Percentiles rank a stretch among this genome's conserved stretches.
Conservation (phyloP, 2,113 vertebrate genomes). For the Vireo altiloquus region DNA sequence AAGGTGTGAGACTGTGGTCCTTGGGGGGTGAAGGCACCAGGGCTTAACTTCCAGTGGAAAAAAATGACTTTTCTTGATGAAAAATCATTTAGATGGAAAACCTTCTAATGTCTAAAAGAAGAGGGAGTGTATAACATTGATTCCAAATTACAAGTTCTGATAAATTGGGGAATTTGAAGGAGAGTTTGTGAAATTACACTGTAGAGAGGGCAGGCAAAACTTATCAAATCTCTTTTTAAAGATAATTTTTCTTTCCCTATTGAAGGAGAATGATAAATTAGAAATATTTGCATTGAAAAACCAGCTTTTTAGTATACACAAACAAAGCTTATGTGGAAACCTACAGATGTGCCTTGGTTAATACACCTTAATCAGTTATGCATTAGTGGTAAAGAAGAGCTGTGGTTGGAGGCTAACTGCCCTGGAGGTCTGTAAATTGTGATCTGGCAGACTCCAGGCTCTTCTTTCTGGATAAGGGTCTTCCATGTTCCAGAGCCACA, state of each 20-base stretch:
- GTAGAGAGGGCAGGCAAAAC: neutral
- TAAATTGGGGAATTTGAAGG: neutral
- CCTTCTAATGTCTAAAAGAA: neutral
- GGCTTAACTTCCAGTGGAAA: neutral
- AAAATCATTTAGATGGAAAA: neutral
- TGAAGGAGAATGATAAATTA: neutral
- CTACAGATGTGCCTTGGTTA: neutral
- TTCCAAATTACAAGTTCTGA: neutral
- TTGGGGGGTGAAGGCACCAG: accelerated
- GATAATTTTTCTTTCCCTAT: neutral
- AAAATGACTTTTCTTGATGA: neutral
- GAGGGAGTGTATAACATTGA: neutral
- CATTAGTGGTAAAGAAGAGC: accelerated
- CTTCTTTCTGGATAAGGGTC: neutral
- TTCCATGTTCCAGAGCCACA: neutral
- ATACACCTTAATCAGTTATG: neutral
- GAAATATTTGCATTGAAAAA: neutral
- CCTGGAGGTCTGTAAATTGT: neutral
- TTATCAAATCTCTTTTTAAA: neutral
- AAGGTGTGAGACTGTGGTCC: neutral
- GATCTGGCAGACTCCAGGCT: neutral
- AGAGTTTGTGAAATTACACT: neutral
- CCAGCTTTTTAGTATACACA: neutral
- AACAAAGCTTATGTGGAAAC: neutral
- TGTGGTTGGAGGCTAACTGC: neutral